phyloP scores from a whole-genome alignment of 2,888 invertebrate genomes.

The Cryptus armator region DNA sequence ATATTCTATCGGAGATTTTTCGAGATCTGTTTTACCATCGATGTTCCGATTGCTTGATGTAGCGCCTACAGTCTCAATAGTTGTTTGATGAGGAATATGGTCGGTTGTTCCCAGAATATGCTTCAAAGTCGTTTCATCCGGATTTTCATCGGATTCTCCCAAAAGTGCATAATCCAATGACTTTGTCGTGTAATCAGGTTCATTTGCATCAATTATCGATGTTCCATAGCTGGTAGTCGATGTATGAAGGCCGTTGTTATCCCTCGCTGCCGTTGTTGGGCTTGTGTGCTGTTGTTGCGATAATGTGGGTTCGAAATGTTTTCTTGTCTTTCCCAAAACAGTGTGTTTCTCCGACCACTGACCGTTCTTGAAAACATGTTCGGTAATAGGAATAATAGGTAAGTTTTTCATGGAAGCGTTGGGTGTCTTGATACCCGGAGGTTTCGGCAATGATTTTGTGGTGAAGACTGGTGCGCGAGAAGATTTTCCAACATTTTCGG shows the following conservation, averaged over 20 bases:
- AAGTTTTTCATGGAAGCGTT: slow-evolving; percentile 10
- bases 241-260: neutral
- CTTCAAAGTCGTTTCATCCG: neutral
- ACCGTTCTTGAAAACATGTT: slow-evolving; percentile 53
- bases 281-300: neutral
- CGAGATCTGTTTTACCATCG: slow-evolving; percentile 38
- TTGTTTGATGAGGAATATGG: neutral
- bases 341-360: slow-evolving; percentile 50
- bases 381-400: slow-evolving; percentile 52
- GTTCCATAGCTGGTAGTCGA: neutral
- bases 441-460: neutral
- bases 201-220: neutral
- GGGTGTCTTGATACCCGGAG: neutral
- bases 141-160: slow-evolving; percentile 16
- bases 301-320: neutral
- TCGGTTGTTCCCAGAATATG: neutral
- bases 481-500: neutral
- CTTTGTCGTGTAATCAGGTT: neutral
- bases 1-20: slow-evolving; percentile 73
- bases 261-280: neutral
- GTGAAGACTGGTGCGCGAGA: neutral
- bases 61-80: neutral
- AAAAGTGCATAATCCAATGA: slow-evolving; percentile 6
- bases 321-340: slow-evolving; percentile 9
- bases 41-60: neutral